A percentile compares a stretch with the other conserved stretches of the same genome.
These are phyloP conservation scores for Artemia franciscana DNA, from an alignment of 1,140 invertebrate genomes.

Conservation along the genomic window DNA sequence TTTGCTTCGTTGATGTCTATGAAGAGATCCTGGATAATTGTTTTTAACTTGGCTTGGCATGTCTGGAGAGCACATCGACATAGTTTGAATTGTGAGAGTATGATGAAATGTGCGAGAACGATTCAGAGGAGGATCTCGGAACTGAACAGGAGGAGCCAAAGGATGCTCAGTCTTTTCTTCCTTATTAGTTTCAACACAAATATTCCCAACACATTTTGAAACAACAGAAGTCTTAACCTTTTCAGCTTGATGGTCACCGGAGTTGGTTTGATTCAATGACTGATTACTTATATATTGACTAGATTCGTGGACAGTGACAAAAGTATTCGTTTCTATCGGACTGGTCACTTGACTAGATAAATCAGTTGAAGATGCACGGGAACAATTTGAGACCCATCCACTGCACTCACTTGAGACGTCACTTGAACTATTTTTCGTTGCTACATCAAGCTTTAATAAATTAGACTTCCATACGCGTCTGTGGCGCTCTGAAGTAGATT, in stretches of 20 bases:
- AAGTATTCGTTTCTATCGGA: constrained; percentile 7
- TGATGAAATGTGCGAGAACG: background rate
- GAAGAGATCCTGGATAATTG: background rate
- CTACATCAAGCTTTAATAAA: background rate
- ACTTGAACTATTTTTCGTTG: constrained; percentile 10
- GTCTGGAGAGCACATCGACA: background rate
- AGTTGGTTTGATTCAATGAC: background rate
- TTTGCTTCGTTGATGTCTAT: background rate
- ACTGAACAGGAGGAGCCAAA: constrained; percentile 55
- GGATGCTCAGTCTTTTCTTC: constrained; percentile 26
- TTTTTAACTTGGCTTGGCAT: background rate
- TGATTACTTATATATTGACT: background rate
- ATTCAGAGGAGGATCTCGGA: constrained; percentile 33
- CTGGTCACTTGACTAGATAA: constrained; percentile 19
- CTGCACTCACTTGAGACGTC: constrained; percentile 23
- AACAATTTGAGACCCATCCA: constrained; percentile 24
- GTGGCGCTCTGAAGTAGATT: background rate
- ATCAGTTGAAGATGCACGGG: constrained; percentile 16
- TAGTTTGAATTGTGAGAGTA: background rate
- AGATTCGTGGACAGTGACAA: background rate
- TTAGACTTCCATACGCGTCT: background rate
- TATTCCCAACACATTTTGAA: constrained; percentile 10
- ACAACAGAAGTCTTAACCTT: background rate
- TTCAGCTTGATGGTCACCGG: no score
- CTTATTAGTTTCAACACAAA: constrained; percentile 12